Evolutionary conservation across 92 coral and sea anemone genomes (phyloP).

Genomic region (Actinostola sp.): DNA sequence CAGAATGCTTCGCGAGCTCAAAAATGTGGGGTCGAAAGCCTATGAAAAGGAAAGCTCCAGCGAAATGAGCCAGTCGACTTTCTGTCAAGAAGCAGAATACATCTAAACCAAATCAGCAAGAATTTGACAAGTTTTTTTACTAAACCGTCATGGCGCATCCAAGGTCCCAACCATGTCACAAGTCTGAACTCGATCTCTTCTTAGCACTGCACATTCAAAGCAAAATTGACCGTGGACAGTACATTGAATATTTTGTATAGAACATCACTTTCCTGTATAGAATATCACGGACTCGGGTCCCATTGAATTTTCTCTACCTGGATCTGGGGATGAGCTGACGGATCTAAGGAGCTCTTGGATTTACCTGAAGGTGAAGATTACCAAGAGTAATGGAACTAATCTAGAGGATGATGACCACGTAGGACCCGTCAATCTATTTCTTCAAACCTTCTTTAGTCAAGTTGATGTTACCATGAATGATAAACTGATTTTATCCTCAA

Average conservation of each 20-base stretch:
- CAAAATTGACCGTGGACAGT: no score
- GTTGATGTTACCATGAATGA: slow-evolving; percentile 46
- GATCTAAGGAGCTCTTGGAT: slow-evolving; percentile 33
- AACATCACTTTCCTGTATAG: no score
- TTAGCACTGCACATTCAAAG: no score
- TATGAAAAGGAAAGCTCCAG: slow-evolving; percentile 16
- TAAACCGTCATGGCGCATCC: no score
- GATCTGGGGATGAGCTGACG: slow-evolving; percentile 45
- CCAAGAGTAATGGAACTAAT: not conserved
- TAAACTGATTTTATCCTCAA: slow-evolving; percentile 39
- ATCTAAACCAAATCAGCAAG: no score
- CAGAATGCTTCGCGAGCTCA: slow-evolving; percentile 15
- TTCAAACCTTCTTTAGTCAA: slow-evolving; percentile 49
- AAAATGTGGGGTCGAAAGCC: not conserved
- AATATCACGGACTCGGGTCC: slow-evolving; percentile 61
- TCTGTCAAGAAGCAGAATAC: no score
- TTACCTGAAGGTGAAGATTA: slow-evolving; percentile 38
- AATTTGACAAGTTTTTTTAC: no score
- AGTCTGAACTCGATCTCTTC: no score
- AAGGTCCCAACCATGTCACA: no score
- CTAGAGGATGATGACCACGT: slow-evolving; percentile 22
- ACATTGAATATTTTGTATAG: no score
- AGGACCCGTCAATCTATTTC: slow-evolving; percentile 46
- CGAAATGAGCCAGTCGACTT: no score
- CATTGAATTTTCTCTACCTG: slow-evolving; percentile 41